phyloP scores from a whole-genome alignment of 2,888 invertebrate genomes.

The Chelonus formosanus region DNA sequence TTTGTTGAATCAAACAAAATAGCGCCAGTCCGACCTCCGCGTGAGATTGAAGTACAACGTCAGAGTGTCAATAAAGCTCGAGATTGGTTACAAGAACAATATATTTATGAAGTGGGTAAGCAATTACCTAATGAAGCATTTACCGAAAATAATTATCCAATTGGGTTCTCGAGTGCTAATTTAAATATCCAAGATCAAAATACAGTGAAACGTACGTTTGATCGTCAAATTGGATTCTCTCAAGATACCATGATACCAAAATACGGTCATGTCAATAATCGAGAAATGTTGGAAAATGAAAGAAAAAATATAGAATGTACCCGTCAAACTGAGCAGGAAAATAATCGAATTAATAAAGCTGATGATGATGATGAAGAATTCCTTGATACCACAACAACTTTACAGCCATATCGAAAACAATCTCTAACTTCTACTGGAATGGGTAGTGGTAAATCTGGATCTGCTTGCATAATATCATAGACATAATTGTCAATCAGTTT shows the following conservation, averaged over 20 bases:
- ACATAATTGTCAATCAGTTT: constrained; percentile 2
- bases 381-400: constrained; percentile 58
- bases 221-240: constrained; percentile 35
- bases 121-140: constrained; percentile 17
- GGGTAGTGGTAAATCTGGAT: constrained; percentile 28
- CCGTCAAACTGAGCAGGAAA: constrained; percentile 35
- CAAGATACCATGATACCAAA: constrained; percentile 22
- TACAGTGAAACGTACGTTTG: constrained; percentile 24
- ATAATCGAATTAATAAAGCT: constrained; percentile 38
- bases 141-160: constrained; percentile 36
- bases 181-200: constrained; percentile 29
- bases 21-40: constrained; percentile 7
- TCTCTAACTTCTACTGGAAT: constrained; percentile 54
- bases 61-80: constrained; percentile 46
- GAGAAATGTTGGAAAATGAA: constrained; percentile 18
- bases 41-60: constrained; percentile 36
- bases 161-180: constrained; percentile 46
- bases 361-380: constrained; percentile 61
- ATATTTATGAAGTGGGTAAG: constrained; percentile 43
- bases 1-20: constrained; percentile 20
- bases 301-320: constrained; percentile 46
- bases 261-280: neutral
- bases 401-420: constrained; percentile 49
- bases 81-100: constrained; percentile 53
- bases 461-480: constrained; percentile 39